phyloP scores from a whole-genome alignment of 2,888 invertebrate genomes.

The Keiferia lycopersicella region DNA sequence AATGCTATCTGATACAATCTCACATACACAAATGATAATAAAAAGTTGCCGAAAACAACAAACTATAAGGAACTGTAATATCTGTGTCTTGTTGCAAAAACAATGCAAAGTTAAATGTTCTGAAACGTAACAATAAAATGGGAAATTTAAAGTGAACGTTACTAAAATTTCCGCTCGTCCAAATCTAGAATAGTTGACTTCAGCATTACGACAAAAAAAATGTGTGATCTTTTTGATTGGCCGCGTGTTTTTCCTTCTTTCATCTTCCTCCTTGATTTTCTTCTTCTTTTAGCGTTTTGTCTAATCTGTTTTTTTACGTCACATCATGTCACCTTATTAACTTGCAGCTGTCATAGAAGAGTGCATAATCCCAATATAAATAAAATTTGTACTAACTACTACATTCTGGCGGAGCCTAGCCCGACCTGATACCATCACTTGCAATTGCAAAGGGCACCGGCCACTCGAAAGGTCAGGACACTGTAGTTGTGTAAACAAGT shows the following conservation, averaged over 20 bases:
- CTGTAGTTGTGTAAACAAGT: constrained; percentile 26
- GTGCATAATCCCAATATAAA: no score
- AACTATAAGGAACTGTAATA: neutral
- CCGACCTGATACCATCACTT: constrained; percentile 32
- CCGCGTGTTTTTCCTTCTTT: no score
- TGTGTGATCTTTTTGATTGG: no score
- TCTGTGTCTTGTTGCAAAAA: neutral
- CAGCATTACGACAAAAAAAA: no score
- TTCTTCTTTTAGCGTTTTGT: no score
- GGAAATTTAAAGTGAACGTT: neutral
- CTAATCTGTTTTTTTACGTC: no score
- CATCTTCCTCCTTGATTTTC: no score
- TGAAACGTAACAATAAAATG: neutral
- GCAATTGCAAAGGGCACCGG: constrained; percentile 44
- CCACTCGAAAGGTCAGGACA: constrained; percentile 31
- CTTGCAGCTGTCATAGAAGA: no score
- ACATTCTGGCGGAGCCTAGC: constrained; percentile 37
- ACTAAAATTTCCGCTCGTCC: no score
- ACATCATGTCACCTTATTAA: no score
- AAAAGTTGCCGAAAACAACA: neutral
- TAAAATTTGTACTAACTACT: constrained; percentile 29
- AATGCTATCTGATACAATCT: neutral
- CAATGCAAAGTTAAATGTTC: constrained; percentile 1
- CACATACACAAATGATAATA: neutral
- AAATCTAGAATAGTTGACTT: no score